Evolutionary conservation across 2,888 invertebrate species (phyloP), one percentile per base, ranked within the genome.

Genomic region (Kryphioiulus occultus): DNA sequence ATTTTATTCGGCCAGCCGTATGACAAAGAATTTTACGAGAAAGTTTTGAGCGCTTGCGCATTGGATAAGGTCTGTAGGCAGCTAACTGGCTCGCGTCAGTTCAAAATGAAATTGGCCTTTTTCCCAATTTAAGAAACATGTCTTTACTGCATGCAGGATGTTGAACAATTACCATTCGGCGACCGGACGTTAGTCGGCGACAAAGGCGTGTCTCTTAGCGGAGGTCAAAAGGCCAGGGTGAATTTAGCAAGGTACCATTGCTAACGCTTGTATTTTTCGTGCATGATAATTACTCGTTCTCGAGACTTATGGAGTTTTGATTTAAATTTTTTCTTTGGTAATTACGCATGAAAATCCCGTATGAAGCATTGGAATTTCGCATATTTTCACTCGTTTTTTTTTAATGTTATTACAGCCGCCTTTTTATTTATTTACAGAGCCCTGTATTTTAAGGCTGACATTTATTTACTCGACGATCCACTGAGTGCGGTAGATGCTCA

Each of bases 401-500:
- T 68, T 26, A 53, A 26, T 68, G 68, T 68, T 68, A 26, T 26
- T 68, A 68, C 68, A 68, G 3, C 0, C 10, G 9, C 44, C 44
- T 84, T 84, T 30, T n/a, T 35, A n/a, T 84, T 84, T 42, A 35
- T 39, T 39, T 86, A 10, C 42, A 92, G 98, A 89, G 95, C 95
- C 1, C 93, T 96, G 85, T 96, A 96, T 91, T 94, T 94, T 90
- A 93, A 95, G 89, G 95, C 96, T 0, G 96, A 97, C 90, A 95
- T 98, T 89, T 98, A 97, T 91, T 92, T 96, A 83, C 92, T 98
- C 87, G 98, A 98, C 92, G 98, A 98, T 93, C 98, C 98, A 0
- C 93, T 98, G 59, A 96, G 97, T 89, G 98, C 98, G 0, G 98
- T 98, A n/a, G 98, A 98, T 92, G 94, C 97, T 0, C 96, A 96